Evolutionary conservation across 2,797 vertebrate species (phyloP), one percentile per base, ranked within the genome.

Genomic region (Hipposideros larvatus): DNA sequence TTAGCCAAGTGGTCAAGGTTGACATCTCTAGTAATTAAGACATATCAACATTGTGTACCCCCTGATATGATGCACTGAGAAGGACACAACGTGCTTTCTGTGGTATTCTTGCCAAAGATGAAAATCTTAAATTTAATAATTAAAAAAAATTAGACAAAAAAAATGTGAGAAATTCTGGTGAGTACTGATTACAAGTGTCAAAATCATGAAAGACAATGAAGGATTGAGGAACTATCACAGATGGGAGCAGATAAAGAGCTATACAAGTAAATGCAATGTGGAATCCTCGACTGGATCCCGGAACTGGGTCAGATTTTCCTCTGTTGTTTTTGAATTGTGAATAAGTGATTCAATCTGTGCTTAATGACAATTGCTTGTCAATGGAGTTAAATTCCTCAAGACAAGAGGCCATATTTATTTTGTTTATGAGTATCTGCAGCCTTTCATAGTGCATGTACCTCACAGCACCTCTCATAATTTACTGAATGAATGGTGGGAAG

Each of bases 371-470:
- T 57, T 48, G 0, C 59, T 48, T 57, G 55, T 34, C 57, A 16
- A n/a, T 3, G 48, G 6, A 34, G 11, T 31, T 57, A n/a, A 66
- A 11, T 61, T 87, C 19, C 83, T 93, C 28, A 41, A 61, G 59
- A 82, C 63, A 66, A 75, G 11, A 18, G 34, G 34, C 57, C 22
- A 26, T 22, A 31, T 48, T 83, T n/a, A 55, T 22, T 34, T 51
- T 14, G 34, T 37, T 5, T 24, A 15, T 46, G 34, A 57, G 9
- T 48, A 19, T 59, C 13, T 84, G 59, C 16, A 28, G 57, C 8
- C 22, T 31, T 0, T n/a, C 16, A 26, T 4, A 43, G 19, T 11
- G 11, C 3, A 2, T 43, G 9, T 5, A 2, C 4, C 41, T 59
- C 61, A 2, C 7, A n/a, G 18, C 11, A 61, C 18, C 11, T 53